Base-by-base conservation (phyloP, 1,140 invertebrate species). In the Hycleus cichorii region DNA sequence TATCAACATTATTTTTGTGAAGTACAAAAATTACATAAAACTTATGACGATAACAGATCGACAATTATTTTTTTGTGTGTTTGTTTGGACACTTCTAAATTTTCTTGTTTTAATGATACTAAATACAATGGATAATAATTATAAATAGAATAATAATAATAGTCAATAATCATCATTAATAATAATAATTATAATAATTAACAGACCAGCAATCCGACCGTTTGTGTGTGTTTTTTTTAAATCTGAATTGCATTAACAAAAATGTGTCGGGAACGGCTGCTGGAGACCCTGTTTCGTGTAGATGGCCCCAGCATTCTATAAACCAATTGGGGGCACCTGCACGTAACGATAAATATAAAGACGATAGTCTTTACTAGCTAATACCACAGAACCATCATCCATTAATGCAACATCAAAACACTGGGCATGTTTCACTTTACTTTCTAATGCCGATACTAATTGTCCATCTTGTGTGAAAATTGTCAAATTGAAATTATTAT, bases 401-500 rank as follows among this genome's bases (percentile, higher is more conserved):
- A 99, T 97, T 8, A 99, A 83, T 8, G 96, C 94, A 25, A 99
- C 95, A 74, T 99, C 97, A 76, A 99, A 99, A 77, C 97, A 99
- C 75, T 99, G 97, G 25, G 97, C 97, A 74, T 99, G 97, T 76
- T 99, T 99, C 45, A 98, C 97, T 77, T 98, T 98, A 69, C 92
- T 96, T 75, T 99, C 97, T 40, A 98, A 79, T 3, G 97, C 97
- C 9, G 93, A 96, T 6, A 98, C 89, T 62, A 98, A 77, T 67
- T 94, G 90, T 1, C 96, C 96, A 67, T 98, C 94, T 76, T 97
- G 91, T 7, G 92, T 93, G 78, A 95, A 95, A 70, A 99, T 95
- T 49, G 97, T 99, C 73, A 99, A 76, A 74, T 99, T 99, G 80
- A 99, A 99, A 77, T 99, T 99, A 80, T 99, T 99, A 78, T 99